Percentiles rank a stretch among this genome's conserved stretches.
phyloP scores from a whole-genome alignment of 2,797 vertebrate species.

The Microtus agrestis region DNA sequence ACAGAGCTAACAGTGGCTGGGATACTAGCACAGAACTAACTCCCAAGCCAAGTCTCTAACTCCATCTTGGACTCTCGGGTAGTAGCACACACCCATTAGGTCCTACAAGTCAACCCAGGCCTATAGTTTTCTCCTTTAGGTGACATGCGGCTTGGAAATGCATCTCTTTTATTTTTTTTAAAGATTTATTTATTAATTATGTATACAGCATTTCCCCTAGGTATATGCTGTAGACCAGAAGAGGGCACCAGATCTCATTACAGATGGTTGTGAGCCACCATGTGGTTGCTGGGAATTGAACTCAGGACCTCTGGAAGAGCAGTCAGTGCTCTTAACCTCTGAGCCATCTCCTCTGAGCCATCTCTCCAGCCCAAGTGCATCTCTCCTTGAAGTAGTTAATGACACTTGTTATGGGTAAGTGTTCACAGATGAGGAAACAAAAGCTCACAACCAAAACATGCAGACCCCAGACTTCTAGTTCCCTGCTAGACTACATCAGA shows the following conservation, averaged over 20 bases:
- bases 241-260: too few relatives aligned
- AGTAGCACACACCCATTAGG: neutral
- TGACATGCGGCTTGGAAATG: neutral
- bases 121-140: neutral
- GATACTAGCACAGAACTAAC: neutral
- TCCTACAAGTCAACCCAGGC: constrained; percentile 15
- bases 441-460: neutral
- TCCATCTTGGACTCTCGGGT: neutral
- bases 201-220: too few relatives aligned
- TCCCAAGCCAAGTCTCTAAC: neutral
- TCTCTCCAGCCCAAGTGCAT: too few relatives aligned
- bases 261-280: too few relatives aligned
- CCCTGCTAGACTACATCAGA: too few relatives aligned
- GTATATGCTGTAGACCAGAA: too few relatives aligned
- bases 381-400: neutral
- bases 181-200: too few relatives aligned
- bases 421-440: constrained; percentile 4
- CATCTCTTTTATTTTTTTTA: too few relatives aligned
- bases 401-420: neutral
- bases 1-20: neutral
- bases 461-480: neutral
- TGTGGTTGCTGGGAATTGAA: too few relatives aligned
- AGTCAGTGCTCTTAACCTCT: too few relatives aligned
- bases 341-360: too few relatives aligned
- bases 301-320: too few relatives aligned